Evolutionary conservation across 2,113 vertebrate species (phyloP), one percentile per base, ranked within the genome.

Genomic region (Antigone vipio): DNA sequence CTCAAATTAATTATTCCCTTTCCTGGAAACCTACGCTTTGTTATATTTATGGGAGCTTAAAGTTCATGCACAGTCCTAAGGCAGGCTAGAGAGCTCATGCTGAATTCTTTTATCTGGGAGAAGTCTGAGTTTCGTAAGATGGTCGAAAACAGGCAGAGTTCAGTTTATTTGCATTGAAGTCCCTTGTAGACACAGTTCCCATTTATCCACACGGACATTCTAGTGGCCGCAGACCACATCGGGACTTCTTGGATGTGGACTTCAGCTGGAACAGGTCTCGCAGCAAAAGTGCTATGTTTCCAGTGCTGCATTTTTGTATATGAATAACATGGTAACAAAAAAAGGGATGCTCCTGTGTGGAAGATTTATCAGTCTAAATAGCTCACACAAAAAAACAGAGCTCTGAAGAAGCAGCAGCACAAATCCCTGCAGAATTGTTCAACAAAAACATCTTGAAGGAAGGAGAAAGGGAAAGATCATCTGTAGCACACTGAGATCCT

Each of bases 1-100:
- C 75, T 42, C 67, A 86, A 94, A 94, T 88, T 86, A 91, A 96
- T 79, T 5, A 82, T 24, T 77, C 75, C 35, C 30, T 72, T 92
- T 84, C 81, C 92, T 83, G 44, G 69, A 94, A 93, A 89, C 13
- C 40, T 76, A 95, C 6, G 18, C 40, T 92, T 88, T 32, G 12
- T 75, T 76, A 18, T 87, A 86, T 82, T 88, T 96, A 84, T 76
- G 55, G 81, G 27, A 79, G 29, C 44, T 83, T 93, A 38, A 92
- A 94, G 32, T 68, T 90, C 72, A 82, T 10, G 44, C 14, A 60
- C 38, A 52, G 56, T 69, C 55, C 30, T 85, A 72, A 78, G 44
- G 42, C 22, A 58, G 30, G 35, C 44, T 78, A 72, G 29, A 53
- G 45, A 85, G 47, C 10, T 59, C 69, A 72, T 10, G 27, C 26